Evolutionary conservation across 1,140 invertebrate genomes (phyloP), one percentile per base, ranked within the genome.

Genomic region (Mizuhopecten yessoensis): DNA sequence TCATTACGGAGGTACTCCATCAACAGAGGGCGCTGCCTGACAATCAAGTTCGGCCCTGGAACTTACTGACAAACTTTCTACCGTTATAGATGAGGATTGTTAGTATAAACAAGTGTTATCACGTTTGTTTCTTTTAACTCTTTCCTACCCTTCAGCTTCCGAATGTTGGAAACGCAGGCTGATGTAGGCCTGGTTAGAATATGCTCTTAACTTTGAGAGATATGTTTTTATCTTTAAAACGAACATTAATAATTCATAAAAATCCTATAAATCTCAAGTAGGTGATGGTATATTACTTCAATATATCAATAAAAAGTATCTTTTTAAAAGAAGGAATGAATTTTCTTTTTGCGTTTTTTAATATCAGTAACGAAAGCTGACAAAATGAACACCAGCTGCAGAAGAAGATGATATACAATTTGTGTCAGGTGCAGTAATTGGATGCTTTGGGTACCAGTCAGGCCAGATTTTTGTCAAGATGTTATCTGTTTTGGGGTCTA

Each of bases 381-480:
- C 57, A 23, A 75, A 29, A n/a, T 75, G 5, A 7, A 75, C 23
- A n/a, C 9, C 57, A 29, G 57, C 57, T 75, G 57, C n/a, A 0
- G 9, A 0, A 5, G 57, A 29, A 75, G 57, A 75, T 75, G 57
- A 75, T 75, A 75, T 29, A 75, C 29, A 75, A 75, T 75, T 75
- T 75, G 57, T 75, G 57, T 75, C 57, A 75, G 57, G 57, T 75
- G 57, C n/a, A 3, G 57, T 75, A 75, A 75, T 75, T 75, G 57
- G 57, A 1, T 75, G 57, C 57, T 23, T 57, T 57, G 45, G 45
- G 20, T 57, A 17, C 7, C 29, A 75, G 57, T 75, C 57, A 75
- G 57, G 57, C 57, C 57, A 75, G 57, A 75, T 75, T 75, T 75
- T 75, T 75, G 57, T 75, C 57, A 75, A 75, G 57, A 75, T 75